phyloP scores from a whole-genome alignment of 2,888 invertebrate species.

The Sinodicranocentrus sp. region DNA sequence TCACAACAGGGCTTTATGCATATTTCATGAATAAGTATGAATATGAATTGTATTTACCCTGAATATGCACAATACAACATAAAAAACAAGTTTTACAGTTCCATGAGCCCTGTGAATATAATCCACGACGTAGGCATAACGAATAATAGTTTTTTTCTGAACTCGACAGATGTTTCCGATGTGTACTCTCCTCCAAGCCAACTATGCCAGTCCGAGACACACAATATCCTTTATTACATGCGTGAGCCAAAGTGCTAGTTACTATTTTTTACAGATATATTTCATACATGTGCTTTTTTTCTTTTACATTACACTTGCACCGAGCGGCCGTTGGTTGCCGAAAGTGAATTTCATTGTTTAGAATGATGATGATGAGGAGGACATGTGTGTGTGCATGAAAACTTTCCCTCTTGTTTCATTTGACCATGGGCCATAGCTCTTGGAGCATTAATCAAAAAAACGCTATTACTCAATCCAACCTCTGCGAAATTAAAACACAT shows the following conservation, averaged over 20 bases:
- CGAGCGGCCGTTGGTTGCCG: constrained; percentile 16
- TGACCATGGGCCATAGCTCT: not conserved
- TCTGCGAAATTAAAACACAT: constrained; percentile 18
- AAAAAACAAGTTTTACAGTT: constrained; percentile 43
- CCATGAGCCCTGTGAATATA: constrained; percentile 15
- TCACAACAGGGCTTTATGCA: not conserved
- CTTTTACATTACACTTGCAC: not conserved
- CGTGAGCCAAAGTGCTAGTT: too few relatives aligned
- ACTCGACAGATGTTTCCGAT: constrained; percentile 53
- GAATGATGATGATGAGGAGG: not conserved
- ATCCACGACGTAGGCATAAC: constrained; percentile 1
- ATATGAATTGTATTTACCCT: not conserved
- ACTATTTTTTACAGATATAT: too few relatives aligned
- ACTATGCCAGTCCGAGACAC: too few relatives aligned
- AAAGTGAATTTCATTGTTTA: constrained; percentile 15
- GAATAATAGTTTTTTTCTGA: constrained; percentile 22
- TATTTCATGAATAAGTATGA: not conserved
- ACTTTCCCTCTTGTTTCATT: constrained; percentile 23
- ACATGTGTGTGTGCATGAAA: constrained; percentile 17
- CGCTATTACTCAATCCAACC: constrained; percentile 8
- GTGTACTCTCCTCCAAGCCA: not conserved
- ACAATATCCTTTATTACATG: not conserved
- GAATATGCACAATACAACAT: not conserved
- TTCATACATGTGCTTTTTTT: too few relatives aligned
- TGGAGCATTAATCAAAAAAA: not conserved